A percentile compares a stretch with the other conserved stretches of the same genome.
phyloP scores from a whole-genome alignment of 1,140 invertebrate species.

The Carposina sasakii region DNA sequence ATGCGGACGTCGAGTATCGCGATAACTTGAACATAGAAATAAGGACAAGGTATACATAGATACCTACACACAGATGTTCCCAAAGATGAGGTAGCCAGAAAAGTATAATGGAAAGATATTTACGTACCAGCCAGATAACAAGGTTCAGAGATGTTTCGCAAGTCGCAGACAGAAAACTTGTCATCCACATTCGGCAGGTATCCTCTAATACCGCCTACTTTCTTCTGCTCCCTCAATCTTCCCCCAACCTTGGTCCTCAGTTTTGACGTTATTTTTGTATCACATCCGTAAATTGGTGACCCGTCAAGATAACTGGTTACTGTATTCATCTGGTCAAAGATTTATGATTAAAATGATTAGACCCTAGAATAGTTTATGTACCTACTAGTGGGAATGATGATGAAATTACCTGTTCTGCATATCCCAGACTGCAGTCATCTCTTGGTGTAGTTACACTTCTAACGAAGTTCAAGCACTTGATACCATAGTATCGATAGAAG shows the following conservation, averaged over 20 bases:
- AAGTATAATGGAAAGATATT: too few species aligned
- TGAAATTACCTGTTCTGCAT: slow-evolving; percentile 83
- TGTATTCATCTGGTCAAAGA: slow-evolving; percentile 75
- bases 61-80: too few species aligned
- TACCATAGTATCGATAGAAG: slow-evolving; percentile 74
- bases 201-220: slow-evolving; percentile 52
- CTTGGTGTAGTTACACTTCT: slow-evolving; percentile 74
- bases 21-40: too few species aligned
- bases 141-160: slow-evolving; percentile 77
- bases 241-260: slow-evolving; percentile 71
- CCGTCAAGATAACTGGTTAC: slow-evolving; percentile 81
- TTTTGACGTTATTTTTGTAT: slow-evolving; percentile 50
- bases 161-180: slow-evolving; percentile 78
- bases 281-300: slow-evolving; percentile 78
- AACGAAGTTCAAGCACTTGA: slow-evolving; percentile 77
- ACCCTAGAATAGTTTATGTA: too few species aligned
- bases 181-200: slow-evolving; percentile 75
- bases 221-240: slow-evolving; percentile 54
- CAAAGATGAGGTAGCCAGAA: too few species aligned
- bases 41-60: too few species aligned
- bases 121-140: slow-evolving; percentile 73
- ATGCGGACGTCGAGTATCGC: too few species aligned
- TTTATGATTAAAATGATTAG: slow-evolving; percentile 5
- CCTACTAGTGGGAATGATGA: too few species aligned
- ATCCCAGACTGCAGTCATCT: slow-evolving; percentile 82